These are phyloP conservation scores for Falco columbarius DNA, from an alignment of 2,797 vertebrate genomes.

Conservation along the genomic window DNA sequence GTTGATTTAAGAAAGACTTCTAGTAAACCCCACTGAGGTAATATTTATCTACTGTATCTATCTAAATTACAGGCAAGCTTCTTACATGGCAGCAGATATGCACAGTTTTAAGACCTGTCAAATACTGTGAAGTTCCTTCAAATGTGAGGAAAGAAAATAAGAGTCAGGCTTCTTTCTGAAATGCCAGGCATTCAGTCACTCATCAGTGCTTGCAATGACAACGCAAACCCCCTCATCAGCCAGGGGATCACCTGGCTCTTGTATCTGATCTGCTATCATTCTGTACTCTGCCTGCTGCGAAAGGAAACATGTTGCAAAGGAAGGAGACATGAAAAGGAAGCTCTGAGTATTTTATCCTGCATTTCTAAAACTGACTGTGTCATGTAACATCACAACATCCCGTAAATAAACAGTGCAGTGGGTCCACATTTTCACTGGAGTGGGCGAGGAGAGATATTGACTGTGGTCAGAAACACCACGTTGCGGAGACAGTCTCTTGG, in stretches of 20 bases:
- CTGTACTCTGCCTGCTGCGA: slow-evolving; percentile 9
- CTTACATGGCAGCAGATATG: slow-evolving; percentile 50
- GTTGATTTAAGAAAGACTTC: slow-evolving; percentile 56
- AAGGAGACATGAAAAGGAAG: background rate
- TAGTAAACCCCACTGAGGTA: slow-evolving; percentile 38
- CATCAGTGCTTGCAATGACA: background rate
- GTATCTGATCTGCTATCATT: background rate
- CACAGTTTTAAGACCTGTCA: slow-evolving; percentile 49
- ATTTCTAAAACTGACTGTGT: background rate
- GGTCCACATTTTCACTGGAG: background rate
- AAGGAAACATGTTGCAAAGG: slow-evolving; percentile 30
- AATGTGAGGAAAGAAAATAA: background rate
- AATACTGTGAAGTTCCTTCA: slow-evolving; percentile 33
- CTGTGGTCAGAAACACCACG: background rate
- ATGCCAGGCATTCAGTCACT: slow-evolving; percentile 14
- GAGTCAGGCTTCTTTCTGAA: slow-evolving; percentile 44
- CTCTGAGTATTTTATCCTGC: background rate
- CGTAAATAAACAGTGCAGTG: background rate
- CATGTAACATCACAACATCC: background rate
- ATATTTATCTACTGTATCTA: slow-evolving; percentile 36
- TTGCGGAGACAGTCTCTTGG: background rate
- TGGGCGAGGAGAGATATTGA: background rate
- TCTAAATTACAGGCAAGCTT: slow-evolving; percentile 52
- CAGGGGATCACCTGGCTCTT: slow-evolving; percentile 24
- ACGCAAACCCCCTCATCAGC: background rate